A percentile compares a stretch with the other conserved stretches of the same genome.
phyloP scores from a whole-genome alignment of 1,140 invertebrate species.

The Grapholita molesta region DNA sequence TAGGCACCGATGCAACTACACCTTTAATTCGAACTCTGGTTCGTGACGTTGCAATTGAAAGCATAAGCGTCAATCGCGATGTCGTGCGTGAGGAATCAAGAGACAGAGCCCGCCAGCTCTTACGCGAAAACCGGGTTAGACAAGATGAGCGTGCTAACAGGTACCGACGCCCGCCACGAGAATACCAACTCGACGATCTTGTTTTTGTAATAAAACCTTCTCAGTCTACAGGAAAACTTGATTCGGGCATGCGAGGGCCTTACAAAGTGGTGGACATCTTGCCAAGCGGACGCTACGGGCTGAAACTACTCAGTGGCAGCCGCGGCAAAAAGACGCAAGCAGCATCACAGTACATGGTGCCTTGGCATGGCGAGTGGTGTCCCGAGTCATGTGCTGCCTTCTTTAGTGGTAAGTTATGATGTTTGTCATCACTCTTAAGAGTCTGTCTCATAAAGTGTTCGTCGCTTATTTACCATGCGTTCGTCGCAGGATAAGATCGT shows the following conservation, averaged over 20 bases:
- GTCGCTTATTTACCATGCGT: not conserved
- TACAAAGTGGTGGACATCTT: slow-evolving; percentile 19
- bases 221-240: slow-evolving; percentile 21
- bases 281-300: slow-evolving; percentile 20
- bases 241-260: slow-evolving; percentile 21
- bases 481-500: not conserved
- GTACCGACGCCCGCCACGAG: slow-evolving; percentile 3
- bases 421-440: no score
- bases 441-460: no score
- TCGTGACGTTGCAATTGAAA: not conserved
- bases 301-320: slow-evolving; percentile 17
- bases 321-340: slow-evolving; percentile 25
- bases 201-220: slow-evolving; percentile 25
- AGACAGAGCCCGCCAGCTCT: not conserved
- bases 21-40: slow-evolving; percentile 6
- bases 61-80: not conserved
- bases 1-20: not conserved
- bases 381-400: slow-evolving; percentile 21
- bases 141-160: slow-evolving; percentile 20
- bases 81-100: not conserved
- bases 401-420: not conserved
- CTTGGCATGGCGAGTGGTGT: slow-evolving; percentile 26
- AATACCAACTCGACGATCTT: slow-evolving; percentile 21
- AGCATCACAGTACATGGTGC: slow-evolving; percentile 25
- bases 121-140: not conserved